Evolutionary conservation across 2,797 vertebrate genomes (phyloP).

Genomic region (Pangasius mekongensis): DNA sequence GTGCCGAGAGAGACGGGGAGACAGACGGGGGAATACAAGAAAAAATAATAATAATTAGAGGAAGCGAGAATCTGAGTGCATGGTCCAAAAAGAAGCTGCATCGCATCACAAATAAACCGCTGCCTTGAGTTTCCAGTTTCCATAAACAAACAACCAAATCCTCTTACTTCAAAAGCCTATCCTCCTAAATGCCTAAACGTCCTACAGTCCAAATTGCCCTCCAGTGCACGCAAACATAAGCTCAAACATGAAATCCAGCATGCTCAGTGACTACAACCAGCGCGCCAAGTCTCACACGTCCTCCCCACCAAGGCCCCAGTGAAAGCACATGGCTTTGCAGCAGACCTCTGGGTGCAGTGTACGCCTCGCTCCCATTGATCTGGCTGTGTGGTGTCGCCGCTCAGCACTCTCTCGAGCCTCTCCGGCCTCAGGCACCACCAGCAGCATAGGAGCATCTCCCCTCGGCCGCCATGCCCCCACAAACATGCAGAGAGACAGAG

Average conservation of each 20-base stretch:
- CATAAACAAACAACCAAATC: conserved; percentile 9
- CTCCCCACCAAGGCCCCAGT: conserved; percentile 9
- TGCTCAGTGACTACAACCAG: conserved; percentile 14
- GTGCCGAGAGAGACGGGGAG: conserved; percentile 36
- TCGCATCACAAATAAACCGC: conserved; percentile 2
- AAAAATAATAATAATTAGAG: conserved; percentile 26
- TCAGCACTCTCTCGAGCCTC: conserved; percentile 82
- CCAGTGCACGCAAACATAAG: not conserved
- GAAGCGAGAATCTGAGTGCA: conserved; percentile 24
- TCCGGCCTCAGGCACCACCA: conserved; percentile 88
- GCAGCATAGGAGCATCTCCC: conserved; percentile 89
- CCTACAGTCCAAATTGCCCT: not conserved
- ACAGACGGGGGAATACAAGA: conserved; percentile 14
- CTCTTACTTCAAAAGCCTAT: not conserved
- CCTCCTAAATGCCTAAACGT: not conserved
- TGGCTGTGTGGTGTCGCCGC: conserved; percentile 63
- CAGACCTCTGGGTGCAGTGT: conserved; percentile 55
- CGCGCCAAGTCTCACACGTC: not conserved
- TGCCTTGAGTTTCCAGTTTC: not conserved
- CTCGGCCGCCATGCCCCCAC: conserved; percentile 63
- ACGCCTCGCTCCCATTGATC: conserved; percentile 70
- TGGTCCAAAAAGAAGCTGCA: conserved; percentile 12
- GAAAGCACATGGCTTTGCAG: conserved; percentile 51
- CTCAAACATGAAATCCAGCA: conserved; percentile 3
- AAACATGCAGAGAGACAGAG: conserved; percentile 35